Evolutionary conservation across 1,140 invertebrate genomes (phyloP).

Genomic region (fruit fly (Drosophila melanogaster)): Release_6_plus_ISO1_MT NT_037436.4:17870001-17870500

Average conservation of each 20-base stretch:
- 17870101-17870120: conserved; percentile 11
- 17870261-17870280: not conserved
- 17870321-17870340: not conserved
- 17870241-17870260: not conserved
- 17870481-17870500: too few relatives aligned
- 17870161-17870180: conserved; percentile 7
- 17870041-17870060: too few relatives aligned
- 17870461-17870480: too few relatives aligned
- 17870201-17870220: not conserved
- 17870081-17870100: conserved; percentile 2
- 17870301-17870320: not conserved
- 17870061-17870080: not conserved
- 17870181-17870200: conserved; percentile 1
- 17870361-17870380: not conserved
- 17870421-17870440: too few relatives aligned
- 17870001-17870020: not conserved
- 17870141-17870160: not conserved
- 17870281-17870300: not conserved
- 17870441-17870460: too few relatives aligned
- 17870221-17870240: not conserved
- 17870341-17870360: not conserved
- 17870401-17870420: too few relatives aligned
- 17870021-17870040: too few relatives aligned
- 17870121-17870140: conserved; percentile 1
- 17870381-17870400: not conserved